Evolutionary conservation across 2,113 vertebrate species (phyloP).

Genomic region (Zosterops pallidus): DNA sequence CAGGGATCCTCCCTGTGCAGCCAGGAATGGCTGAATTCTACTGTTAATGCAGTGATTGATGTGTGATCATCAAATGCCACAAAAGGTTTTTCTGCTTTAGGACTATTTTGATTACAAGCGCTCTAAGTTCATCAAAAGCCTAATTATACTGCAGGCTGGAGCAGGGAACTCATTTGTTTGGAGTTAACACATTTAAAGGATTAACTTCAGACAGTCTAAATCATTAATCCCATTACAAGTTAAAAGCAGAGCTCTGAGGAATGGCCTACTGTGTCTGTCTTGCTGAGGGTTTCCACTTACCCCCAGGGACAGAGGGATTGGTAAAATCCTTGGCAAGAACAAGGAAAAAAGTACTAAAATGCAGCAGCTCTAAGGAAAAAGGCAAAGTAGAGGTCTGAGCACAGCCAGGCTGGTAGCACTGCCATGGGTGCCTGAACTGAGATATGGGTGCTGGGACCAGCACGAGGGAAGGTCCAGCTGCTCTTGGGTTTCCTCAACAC

Average conservation of each 20-base stretch:
- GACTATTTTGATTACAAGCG: background rate
- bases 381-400: background rate
- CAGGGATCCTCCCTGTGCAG: too few relatives aligned
- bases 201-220: conserved; percentile 40
- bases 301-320: background rate
- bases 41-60: rapidly evolving
- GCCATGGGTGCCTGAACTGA: rapidly evolving
- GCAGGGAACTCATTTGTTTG: conserved; percentile 25
- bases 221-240: conserved; percentile 36
- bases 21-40: background rate
- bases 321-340: background rate
- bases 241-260: background rate
- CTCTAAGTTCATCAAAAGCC: background rate
- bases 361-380: background rate
- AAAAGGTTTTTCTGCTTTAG: background rate
- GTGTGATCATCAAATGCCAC: background rate
- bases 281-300: background rate
- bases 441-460: rapidly evolving
- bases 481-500: background rate
- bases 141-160: background rate
- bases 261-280: background rate
- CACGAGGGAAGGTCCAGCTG: background rate
- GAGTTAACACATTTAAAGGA: conserved; percentile 24
- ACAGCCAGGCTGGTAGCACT: background rate
- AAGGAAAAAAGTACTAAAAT: background rate